Base-by-base conservation (phyloP, 2,797 vertebrate species). In the Acipenser transmontanus region DNA sequence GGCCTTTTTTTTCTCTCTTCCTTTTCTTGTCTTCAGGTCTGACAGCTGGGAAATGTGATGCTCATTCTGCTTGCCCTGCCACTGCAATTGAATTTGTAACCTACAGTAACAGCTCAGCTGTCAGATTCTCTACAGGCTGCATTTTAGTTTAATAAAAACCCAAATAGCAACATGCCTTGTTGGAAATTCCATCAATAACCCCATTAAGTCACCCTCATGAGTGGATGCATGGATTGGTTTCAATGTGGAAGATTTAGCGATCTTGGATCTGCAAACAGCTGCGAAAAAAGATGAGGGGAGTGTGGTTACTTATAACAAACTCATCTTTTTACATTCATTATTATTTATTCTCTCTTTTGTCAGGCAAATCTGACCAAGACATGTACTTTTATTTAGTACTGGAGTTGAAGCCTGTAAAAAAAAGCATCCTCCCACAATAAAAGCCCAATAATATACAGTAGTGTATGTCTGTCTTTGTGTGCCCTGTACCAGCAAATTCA, bases 71-170 rank as follows among this genome's bases (percentile, higher is more conserved):
- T 66, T 77, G 70, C 71, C 69, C 70, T 69, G 50, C 66, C 72
- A 65, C 71, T 64, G 52, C 71, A n/a, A 72, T 50, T 70, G 63
- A 71, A 77, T 79, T 77, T 77, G 72, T 80, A 81, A 73, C 74
- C 73, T 69, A 34, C 34, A 34, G 34, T 34, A 72, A 71, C 73
- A 69, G 72, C 60, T 76, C 74, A 73, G 76, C 79, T 82, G 80
- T 80, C 80, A 81, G 76, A 72, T 78, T 64, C 68, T 69, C 64
- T 77, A 62, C 47, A 76, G 72, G 62, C 67, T 0, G 0, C 0
- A 0, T 73, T 85, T 80, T 74, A 73, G 84, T 83, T 77, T 77
- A 78, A 82, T 81, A 78, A 78, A 75, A 76, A 47, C 6, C 6
- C 49, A 20, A 69, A 62, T 74, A 71, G 66, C 57, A 57, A 80